Percentiles rank a stretch among this genome's conserved stretches.
Evolutionary conservation across 2,888 invertebrate genomes (phyloP).

Genomic region (Fragum fragum): DNA sequence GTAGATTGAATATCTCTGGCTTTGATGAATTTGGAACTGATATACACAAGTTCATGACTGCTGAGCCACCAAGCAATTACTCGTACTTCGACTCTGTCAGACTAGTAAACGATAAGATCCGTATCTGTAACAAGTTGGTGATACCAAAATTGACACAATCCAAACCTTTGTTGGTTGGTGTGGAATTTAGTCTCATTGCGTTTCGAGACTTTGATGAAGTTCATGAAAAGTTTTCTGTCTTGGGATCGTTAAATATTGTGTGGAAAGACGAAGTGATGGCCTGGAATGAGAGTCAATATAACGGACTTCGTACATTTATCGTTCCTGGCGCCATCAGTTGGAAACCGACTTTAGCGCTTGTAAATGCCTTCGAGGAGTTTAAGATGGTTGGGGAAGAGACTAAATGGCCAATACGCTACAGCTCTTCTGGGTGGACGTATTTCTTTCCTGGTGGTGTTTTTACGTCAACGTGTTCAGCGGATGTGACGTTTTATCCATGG

Average conservation of each 20-base stretch:
- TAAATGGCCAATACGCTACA: slow-evolving; percentile 2
- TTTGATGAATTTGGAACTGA: neutral
- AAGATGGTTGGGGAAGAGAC: slow-evolving; percentile 4
- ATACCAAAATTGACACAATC: neutral
- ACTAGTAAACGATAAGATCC: neutral
- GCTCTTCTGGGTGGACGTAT: neutral
- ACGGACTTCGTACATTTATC: neutral
- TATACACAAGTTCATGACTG: neutral
- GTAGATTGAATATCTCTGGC: neutral
- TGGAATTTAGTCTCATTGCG: slow-evolving; percentile 1
- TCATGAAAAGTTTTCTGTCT: neutral
- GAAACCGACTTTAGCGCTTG: neutral
- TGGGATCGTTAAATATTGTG: slow-evolving; percentile 7
- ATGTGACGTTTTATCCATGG: neutral
- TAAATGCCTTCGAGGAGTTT: slow-evolving; percentile 4
- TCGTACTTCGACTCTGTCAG: neutral
- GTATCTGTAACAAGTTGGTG: neutral
- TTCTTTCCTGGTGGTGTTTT: neutral
- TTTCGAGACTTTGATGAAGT: slow-evolving; percentile 15
- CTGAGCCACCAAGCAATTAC: neutral
- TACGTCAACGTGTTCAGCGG: slow-evolving; percentile 1
- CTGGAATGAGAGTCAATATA: neutral
- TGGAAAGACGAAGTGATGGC: slow-evolving; percentile 11
- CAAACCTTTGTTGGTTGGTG: neutral
- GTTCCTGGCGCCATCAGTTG: neutral